Percentiles rank a stretch among this genome's conserved stretches.
Evolutionary conservation across 1,140 invertebrate genomes (phyloP).

Genomic region (Planococcus citri): DNA sequence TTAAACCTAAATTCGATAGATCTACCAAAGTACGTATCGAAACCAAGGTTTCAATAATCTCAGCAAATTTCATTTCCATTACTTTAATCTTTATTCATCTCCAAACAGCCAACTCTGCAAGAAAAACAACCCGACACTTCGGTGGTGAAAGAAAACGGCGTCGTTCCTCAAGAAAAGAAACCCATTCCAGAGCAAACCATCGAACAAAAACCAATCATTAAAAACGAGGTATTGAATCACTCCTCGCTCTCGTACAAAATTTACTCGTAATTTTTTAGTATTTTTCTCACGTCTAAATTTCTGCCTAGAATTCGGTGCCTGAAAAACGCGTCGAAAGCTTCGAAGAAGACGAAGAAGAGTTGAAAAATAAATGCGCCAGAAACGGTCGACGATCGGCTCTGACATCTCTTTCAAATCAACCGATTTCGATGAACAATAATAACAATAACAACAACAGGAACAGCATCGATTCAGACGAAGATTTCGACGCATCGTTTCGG

Average conservation of each 20-base stretch:
- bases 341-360: slow-evolving; percentile 1
- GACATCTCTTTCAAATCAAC: background rate
- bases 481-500: background rate
- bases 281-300: background rate
- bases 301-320: background rate
- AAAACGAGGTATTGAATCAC: background rate
- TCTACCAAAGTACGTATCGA: background rate
- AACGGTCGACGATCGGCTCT: background rate
- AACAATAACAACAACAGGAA: background rate
- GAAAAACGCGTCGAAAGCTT: background rate
- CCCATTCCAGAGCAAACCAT: no score
- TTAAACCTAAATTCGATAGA: background rate
- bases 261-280: no score
- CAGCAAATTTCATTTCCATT: background rate
- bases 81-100: background rate
- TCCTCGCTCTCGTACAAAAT: no score
- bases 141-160: background rate
- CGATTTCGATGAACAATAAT: background rate
- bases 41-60: no score
- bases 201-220: background rate
- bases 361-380: background rate
- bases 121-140: background rate
- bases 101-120: background rate
- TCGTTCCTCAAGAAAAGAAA: background rate
- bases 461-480: background rate